Conservation (phyloP, 1,140 invertebrate species). For the Tetragnatha versicolor region DNA sequence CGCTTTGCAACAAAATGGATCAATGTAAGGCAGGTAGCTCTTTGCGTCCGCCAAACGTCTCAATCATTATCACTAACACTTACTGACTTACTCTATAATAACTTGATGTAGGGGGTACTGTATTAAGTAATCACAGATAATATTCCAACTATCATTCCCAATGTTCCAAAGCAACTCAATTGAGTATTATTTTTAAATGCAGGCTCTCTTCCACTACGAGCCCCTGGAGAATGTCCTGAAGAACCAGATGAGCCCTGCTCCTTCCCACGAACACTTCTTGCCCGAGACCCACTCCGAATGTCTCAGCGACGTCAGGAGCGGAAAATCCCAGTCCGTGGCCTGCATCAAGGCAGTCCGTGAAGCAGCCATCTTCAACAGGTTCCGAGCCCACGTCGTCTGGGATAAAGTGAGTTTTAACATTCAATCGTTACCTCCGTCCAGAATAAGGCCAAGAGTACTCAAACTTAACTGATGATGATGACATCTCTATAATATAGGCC, state of each 20-base stretch:
- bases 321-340: not conserved
- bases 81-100: not conserved
- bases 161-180: no score
- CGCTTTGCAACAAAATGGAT: no score
- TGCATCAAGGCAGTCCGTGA: slow-evolving; percentile 24
- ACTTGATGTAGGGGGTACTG: no score
- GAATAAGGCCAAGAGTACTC: no score
- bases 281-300: slow-evolving; percentile 29
- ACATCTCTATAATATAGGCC: no score
- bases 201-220: not conserved
- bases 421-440: no score
- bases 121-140: no score
- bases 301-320: not conserved
- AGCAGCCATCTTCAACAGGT: slow-evolving; percentile 22
- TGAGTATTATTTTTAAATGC: no score
- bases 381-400: not conserved
- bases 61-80: not conserved
- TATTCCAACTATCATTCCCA: no score
- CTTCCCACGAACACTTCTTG: not conserved
- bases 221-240: not conserved
- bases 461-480: no score
- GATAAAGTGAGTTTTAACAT: not conserved
- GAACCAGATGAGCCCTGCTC: not conserved
- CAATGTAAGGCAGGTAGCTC: no score
- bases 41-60: no score